Base-by-base conservation (phyloP, 2,888 invertebrate species). In the Pherbina coryleti region DNA sequence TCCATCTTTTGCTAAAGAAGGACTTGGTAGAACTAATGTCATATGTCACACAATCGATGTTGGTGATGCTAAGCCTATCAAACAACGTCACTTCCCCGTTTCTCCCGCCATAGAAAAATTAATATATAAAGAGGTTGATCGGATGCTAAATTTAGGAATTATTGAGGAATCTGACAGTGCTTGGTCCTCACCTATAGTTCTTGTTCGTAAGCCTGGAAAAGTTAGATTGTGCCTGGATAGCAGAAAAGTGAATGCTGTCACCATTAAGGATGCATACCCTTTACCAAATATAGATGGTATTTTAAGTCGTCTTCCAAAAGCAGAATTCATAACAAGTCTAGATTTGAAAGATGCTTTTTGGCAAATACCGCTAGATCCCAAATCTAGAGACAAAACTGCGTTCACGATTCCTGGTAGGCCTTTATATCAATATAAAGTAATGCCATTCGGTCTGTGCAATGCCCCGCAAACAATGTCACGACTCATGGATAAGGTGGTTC, bases 41-140 rank as follows among this genome's bases (percentile, higher is more conserved):
- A 37, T 37, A 7, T 8, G 5, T 1, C 37, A 37, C 8, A 8
- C 8, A 37, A 37, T 8, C 8, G 37, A 37, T 37, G 37, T 7
- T 4, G 8, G 8, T 37, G 8, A 37, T 7, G 37, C 37, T 14
- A 31, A 31, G 34, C 31, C 37, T 8, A 37, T 37, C 5, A 37
- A 4, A 8, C 37, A 37, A 8, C 79, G 14, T 76, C 82, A 37
- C 8, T 37, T 37, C 8, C 37, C 37, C 4, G 37, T 37, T 8
- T 37, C 37, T 37, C 37, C 37, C 0, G 79, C 75, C 9, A 72
- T 79, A 7, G 78, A 82, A 51, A 78, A 76, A 17, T 57, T 80
- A 22, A 66, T 82, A 8, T 79, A 81, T 62, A 70, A 76, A 4
- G 86, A 87, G 76, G 79, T 87, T 0, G 85, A 87, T 49, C 60